A percentile compares a stretch with the other conserved stretches of the same genome.
phyloP scores from a whole-genome alignment of 2,113 vertebrate genomes.

The Datnioides undecimradiatus region DNA sequence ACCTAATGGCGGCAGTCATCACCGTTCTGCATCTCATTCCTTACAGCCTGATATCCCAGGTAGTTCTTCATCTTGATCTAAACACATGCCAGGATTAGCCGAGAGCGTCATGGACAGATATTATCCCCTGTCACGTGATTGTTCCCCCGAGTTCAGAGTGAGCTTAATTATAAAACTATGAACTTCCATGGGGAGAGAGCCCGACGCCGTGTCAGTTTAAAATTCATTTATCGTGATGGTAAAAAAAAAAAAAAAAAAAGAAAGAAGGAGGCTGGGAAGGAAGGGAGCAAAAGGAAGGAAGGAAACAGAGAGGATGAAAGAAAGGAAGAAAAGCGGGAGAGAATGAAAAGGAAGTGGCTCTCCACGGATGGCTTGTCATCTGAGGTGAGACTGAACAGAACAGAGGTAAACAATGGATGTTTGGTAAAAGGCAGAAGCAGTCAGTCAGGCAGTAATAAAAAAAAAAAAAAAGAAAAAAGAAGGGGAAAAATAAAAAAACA shows the following conservation, averaged over 20 bases:
- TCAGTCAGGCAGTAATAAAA: conserved; percentile 76
- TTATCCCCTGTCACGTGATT: conserved; percentile 41
- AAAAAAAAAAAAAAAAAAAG: no score
- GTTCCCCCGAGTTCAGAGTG: conserved; percentile 32
- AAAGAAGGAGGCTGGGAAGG: conserved; percentile 18
- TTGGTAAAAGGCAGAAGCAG: conserved; percentile 79
- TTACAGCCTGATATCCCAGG: conserved; percentile 1
- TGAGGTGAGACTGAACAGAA: conserved; percentile 84
- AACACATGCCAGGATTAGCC: conserved; percentile 47
- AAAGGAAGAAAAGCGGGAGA: conserved; percentile 47
- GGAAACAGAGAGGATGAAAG: conserved; percentile 42
- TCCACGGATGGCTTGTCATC: conserved; percentile 84
- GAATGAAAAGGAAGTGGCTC: conserved; percentile 67
- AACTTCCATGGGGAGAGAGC: conserved; percentile 47
- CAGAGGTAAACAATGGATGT: conserved; percentile 78
- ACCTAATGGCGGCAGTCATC: conserved; percentile 43
- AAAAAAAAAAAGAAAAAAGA: conserved; percentile 4
- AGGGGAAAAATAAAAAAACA: conserved; percentile 58
- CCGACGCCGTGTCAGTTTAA: conserved; percentile 54
- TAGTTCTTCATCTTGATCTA: conserved; percentile 33
- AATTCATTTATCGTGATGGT: conserved; percentile 44
- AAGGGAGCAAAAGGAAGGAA: conserved; percentile 2
- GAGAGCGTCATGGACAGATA: conserved; percentile 34
- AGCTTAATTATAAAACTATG: conserved; percentile 72
- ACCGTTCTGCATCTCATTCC: conserved; percentile 19